phyloP scores from a whole-genome alignment of 2,113 vertebrate species.

The Meles meles region DNA sequence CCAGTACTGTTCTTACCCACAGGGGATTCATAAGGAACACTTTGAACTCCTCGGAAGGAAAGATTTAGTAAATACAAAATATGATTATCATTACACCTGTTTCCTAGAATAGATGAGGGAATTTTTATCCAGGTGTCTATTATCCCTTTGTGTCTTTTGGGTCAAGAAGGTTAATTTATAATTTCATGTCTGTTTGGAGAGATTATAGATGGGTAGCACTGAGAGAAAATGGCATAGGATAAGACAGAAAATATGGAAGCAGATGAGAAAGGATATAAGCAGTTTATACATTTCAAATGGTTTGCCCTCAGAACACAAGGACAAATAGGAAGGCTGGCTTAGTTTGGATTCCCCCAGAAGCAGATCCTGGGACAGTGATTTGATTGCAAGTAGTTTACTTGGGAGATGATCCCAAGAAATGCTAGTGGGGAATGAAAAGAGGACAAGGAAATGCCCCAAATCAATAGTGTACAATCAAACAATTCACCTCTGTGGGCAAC shows the following conservation, averaged over 20 bases:
- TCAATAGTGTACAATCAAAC: neutral
- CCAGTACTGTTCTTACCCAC: neutral
- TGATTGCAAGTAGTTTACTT: neutral
- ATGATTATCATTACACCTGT: slow-evolving; percentile 36
- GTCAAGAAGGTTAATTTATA: neutral
- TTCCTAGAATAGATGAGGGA: slow-evolving; percentile 36
- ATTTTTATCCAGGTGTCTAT: slow-evolving; percentile 52
- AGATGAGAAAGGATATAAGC: neutral
- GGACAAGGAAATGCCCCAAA: neutral
- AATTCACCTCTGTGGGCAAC: neutral
- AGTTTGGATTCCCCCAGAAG: neutral
- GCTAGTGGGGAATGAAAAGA: neutral
- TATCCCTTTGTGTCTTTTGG: neutral
- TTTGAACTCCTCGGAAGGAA: slow-evolving; percentile 43
- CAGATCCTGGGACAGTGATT: neutral
- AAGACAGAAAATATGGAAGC: neutral
- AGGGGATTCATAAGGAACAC: neutral
- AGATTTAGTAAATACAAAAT: slow-evolving; percentile 36
- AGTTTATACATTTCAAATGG: neutral
- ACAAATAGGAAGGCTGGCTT: neutral
- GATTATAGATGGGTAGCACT: neutral
- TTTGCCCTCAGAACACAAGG: neutral
- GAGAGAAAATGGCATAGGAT: neutral
- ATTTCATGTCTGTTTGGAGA: neutral
- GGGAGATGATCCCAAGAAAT: neutral